These are phyloP conservation scores for Condylostylus longicornis DNA, from an alignment of 1,140 invertebrate species.

Conservation along the genomic window DNA sequence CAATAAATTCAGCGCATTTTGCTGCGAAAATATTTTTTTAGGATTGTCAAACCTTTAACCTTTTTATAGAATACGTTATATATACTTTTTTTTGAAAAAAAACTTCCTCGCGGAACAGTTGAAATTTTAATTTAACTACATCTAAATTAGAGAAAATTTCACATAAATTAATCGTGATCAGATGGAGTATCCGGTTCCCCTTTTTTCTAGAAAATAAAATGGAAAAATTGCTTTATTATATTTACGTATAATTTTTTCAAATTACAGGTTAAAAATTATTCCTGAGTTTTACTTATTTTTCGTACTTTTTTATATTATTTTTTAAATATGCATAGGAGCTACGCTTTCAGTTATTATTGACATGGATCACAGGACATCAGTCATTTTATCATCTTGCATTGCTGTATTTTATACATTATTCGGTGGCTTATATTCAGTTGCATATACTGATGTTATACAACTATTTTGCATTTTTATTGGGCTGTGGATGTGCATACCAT, in stretches of 20 bases:
- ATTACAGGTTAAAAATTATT: background rate
- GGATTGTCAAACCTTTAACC: no score
- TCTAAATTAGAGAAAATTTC: no score
- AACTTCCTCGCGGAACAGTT: no score
- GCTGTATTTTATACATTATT: slow-evolving; percentile 96
- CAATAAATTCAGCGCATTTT: no score
- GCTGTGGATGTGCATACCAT: slow-evolving; percentile 95
- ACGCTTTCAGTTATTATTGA: slow-evolving; percentile 93
- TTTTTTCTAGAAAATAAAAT: no score
- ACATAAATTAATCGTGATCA: no score
- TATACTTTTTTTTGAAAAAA: no score
- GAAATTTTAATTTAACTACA: no score
- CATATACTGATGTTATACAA: slow-evolving; percentile 97
- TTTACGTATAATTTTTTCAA: background rate
- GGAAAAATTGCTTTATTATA: background rate
- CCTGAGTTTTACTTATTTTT: background rate
- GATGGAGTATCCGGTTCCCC: no score
- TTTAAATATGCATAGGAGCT: slow-evolving; percentile 44
- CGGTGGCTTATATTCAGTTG: slow-evolving; percentile 93
- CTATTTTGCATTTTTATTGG: slow-evolving; percentile 97
- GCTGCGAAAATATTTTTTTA: no score
- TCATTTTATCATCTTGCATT: slow-evolving; percentile 88
- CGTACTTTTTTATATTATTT: no score
- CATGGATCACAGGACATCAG: slow-evolving; percentile 80
- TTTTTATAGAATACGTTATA: no score